A percentile compares a stretch with the other conserved stretches of the same genome.
Evolutionary conservation across 2,797 vertebrate genomes (phyloP).

Genomic region (Crax fasciolata): DNA sequence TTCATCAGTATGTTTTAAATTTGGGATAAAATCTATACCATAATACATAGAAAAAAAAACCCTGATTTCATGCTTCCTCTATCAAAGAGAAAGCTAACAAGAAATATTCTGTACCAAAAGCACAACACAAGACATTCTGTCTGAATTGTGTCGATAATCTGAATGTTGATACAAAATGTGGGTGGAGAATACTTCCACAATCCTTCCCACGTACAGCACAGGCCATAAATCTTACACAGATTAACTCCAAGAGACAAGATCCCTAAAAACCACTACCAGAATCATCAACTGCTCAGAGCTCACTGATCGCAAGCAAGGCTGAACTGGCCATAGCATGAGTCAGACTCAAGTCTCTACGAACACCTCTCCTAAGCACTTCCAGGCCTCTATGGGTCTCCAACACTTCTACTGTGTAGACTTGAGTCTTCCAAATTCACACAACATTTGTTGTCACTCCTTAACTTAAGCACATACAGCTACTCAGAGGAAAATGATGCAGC

Average conservation of each 20-base stretch:
- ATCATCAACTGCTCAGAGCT: background rate
- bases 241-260: background rate
- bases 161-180: background rate
- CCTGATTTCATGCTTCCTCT: background rate
- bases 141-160: background rate
- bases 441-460: background rate
- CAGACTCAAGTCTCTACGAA: background rate
- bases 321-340: background rate
- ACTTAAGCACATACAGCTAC: background rate
- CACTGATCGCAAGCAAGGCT: background rate
- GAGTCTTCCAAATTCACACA: background rate
- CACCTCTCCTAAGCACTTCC: background rate
- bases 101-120: background rate
- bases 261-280: background rate
- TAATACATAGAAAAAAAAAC: background rate
- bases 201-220: background rate
- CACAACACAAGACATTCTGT: background rate
- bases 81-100: background rate
- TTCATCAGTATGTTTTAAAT: background rate
- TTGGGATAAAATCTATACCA: background rate
- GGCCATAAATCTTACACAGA: background rate
- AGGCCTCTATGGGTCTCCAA: background rate
- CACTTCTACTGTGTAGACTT: background rate
- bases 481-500: background rate
- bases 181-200: background rate